Evolutionary conservation across 2,888 invertebrate genomes (phyloP).

Genomic region (Microctonus aethiopoides): DNA sequence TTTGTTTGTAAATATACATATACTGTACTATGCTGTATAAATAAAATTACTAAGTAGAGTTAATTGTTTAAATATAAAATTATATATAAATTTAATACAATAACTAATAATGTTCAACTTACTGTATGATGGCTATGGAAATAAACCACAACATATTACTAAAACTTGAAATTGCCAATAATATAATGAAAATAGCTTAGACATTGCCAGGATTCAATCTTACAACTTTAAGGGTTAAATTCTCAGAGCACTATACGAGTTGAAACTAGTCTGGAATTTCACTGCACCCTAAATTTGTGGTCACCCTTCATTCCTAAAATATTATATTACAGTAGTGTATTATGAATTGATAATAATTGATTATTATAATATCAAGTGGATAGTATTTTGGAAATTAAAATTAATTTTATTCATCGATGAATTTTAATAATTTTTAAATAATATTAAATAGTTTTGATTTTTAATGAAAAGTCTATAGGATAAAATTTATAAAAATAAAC

Average conservation of each 20-base stretch:
- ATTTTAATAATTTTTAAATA: too few relatives aligned
- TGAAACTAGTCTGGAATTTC: neutral
- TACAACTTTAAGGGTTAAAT: neutral
- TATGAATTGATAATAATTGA: neutral
- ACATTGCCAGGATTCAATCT: neutral
- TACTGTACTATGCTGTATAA: too few relatives aligned
- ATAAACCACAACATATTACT: slow-evolving; percentile 14
- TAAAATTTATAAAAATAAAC: neutral
- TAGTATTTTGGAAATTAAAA: too few relatives aligned
- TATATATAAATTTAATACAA: slow-evolving; percentile 35
- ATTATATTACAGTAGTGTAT: neutral
- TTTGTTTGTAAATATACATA: neutral
- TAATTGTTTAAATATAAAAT: slow-evolving; percentile 28
- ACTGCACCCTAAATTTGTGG: neutral
- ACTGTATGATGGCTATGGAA: slow-evolving; percentile 13
- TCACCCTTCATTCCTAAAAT: neutral
- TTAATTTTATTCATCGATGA: too few relatives aligned
- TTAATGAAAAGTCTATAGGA: too few relatives aligned
- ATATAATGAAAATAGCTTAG: slow-evolving; percentile 29
- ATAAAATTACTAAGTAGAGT: neutral
- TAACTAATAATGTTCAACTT: slow-evolving; percentile 35
- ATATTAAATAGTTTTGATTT: too few relatives aligned
- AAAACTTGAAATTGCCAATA: slow-evolving; percentile 38
- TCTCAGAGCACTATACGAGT: neutral
- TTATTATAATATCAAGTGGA: neutral